Percentiles rank a stretch among this genome's conserved stretches.
phyloP scores from a whole-genome alignment of 2,888 invertebrate species.

The Heliconius cydno region DNA sequence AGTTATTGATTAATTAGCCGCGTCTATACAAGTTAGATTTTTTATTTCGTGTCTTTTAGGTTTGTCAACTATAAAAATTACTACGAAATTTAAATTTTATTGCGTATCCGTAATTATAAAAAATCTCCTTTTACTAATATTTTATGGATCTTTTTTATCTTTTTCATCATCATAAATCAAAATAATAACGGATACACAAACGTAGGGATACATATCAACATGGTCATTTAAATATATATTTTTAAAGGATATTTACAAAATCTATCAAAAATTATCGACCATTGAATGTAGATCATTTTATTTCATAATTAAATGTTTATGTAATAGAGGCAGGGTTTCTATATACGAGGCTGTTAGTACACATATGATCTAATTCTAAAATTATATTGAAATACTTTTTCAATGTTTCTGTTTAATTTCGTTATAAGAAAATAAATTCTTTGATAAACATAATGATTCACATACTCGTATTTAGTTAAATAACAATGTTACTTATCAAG shows the following conservation, averaged over 20 bases:
- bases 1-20: conserved; percentile 1
- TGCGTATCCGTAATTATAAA: not conserved
- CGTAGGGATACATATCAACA: not conserved
- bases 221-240: no score
- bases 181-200: conserved; percentile 5
- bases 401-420: no score
- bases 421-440: no score
- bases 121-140: not conserved
- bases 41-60: not conserved
- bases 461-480: not conserved
- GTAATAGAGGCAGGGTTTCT: not conserved
- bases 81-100: not conserved
- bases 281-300: not conserved
- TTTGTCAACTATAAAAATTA: not conserved
- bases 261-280: not conserved
- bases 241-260: not conserved
- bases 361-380: not conserved
- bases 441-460: not conserved
- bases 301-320: not conserved
- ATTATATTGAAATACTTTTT: not conserved
- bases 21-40: not conserved
- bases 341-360: conserved; percentile 3
- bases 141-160: not conserved
- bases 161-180: no score
- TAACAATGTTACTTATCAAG: not conserved